Evolutionary conservation across 2,113 vertebrate species (phyloP), one percentile per base, ranked within the genome.

Genomic region (Corythornis cristatus): DNA sequence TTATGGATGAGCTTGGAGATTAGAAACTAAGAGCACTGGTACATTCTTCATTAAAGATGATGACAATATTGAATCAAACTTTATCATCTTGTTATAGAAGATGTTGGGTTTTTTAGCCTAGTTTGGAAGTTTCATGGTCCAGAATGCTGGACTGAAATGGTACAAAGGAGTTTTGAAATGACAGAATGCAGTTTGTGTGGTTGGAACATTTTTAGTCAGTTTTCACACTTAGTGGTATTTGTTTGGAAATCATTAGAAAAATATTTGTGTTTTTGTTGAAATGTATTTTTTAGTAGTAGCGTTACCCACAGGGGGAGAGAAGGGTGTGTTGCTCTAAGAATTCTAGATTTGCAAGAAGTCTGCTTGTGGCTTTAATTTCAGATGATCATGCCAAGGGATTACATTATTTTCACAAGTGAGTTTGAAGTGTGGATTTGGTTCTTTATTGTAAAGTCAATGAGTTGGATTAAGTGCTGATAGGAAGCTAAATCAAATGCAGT

Each of bases 1-100:
- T 89, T 93, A 95, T 79, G 93, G 72, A 95, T 88, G 82, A 95
- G 79, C 54, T 64, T 67, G 43, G 83, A 90, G 86, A 93, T 88
- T 15, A 83, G 45, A 80, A 94, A 37, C 23, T 1, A 5, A 58
- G 46, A 74, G 29, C 23, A 19, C 23, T 45, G 23, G 37, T 86
- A 37, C 25, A 54, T n/a, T 33, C 50, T 74, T 80, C 70, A 22
- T 90, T 88, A 46, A n/a, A 42, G 42, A 57, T 35, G 45, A 56
- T n/a, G 35, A 57, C 21, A 14, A 21, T 31, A 3, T 2, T 61
- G 64, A 31, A 43, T 89, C 54, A 70, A n/a, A 54, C 28, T 58
- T 83, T n/a, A n/a, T 57, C 12, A 65, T 83, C 31, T 80, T 5
- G 15, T 29, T 46, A 8, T 10, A 48, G 22, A 8, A 65, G 71